Percentiles rank a stretch among this genome's conserved stretches.
Evolutionary conservation across 1,140 invertebrate genomes (phyloP).

Genomic region (Megalonaias nervosa): DNA sequence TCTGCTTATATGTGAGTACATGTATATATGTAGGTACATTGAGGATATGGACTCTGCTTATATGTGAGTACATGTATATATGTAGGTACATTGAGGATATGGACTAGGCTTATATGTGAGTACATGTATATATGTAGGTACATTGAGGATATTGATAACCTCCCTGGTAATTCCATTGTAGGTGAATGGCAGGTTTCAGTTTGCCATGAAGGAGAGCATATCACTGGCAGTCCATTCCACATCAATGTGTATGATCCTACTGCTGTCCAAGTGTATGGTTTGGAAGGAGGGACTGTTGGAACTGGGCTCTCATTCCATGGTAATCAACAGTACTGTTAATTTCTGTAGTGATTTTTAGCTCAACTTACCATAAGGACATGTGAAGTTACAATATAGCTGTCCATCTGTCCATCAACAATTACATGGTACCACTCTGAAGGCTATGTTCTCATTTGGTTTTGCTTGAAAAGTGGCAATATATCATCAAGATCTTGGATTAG

Average conservation of each 20-base stretch:
- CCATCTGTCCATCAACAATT: too few species aligned
- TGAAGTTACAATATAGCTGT: too few species aligned
- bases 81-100: neutral
- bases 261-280: slow-evolving; percentile 61
- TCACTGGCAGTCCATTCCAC: slow-evolving; percentile 80
- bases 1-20: too few species aligned
- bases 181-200: slow-evolving; percentile 96
- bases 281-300: slow-evolving; percentile 70
- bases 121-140: neutral
- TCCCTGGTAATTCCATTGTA: slow-evolving; percentile 46
- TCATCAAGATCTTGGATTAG: too few species aligned
- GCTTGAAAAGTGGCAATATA: too few species aligned
- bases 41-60: too few species aligned
- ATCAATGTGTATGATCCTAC: slow-evolving; percentile 68
- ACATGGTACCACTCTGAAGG: too few species aligned
- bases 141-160: neutral
- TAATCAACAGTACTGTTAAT: slow-evolving; percentile 39
- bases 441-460: too few species aligned
- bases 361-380: too few species aligned
- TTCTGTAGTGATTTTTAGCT: neutral
- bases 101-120: too few species aligned
- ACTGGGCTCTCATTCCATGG: slow-evolving; percentile 63
- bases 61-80: neutral
- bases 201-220: slow-evolving; percentile 94
- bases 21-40: neutral